Percentiles rank a stretch among this genome's conserved stretches.
These are phyloP conservation scores for Fragum whitleyi DNA, from an alignment of 2,888 invertebrate species.

Conservation along the genomic window DNA sequence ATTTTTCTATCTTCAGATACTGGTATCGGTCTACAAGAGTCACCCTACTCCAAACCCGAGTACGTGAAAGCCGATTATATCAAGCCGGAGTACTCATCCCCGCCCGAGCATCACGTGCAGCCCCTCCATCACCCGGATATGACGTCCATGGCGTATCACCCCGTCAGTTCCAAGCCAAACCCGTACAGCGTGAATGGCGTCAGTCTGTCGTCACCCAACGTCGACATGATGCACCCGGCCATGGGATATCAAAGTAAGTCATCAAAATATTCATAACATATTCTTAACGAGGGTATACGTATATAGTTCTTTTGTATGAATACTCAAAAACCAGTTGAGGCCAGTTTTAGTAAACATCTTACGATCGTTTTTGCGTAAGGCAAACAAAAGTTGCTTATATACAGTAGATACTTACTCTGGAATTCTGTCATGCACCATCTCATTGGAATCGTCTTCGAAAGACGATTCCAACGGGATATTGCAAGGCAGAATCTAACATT, in stretches of 20 bases:
- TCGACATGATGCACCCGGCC: constrained; percentile 89
- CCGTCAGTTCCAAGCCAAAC: constrained; percentile 68
- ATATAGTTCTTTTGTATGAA: too few relatives aligned
- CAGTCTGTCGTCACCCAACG: constrained; percentile 86
- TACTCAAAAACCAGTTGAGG: too few relatives aligned
- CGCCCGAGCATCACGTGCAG: constrained; percentile 59
- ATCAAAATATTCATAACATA: too few relatives aligned
- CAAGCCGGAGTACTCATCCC: constrained; percentile 61
- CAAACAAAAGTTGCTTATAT: too few relatives aligned
- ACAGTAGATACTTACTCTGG: too few relatives aligned
- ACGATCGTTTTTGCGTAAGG: too few relatives aligned
- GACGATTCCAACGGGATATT: too few relatives aligned
- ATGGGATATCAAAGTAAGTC: constrained; percentile 88
- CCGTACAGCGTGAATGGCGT: constrained; percentile 84
- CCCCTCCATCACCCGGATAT: constrained; percentile 61
- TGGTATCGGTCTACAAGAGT: constrained; percentile 58
- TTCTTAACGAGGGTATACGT: too few relatives aligned
- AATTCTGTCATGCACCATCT: too few relatives aligned
- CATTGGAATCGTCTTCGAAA: too few relatives aligned
- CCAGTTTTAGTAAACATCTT: too few relatives aligned
- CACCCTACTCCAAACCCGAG: constrained; percentile 52
- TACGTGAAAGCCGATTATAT: constrained; percentile 59
- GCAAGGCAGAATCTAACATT: too few relatives aligned
- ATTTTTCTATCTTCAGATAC: constrained; percentile 45
- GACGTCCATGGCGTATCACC: constrained; percentile 77